Evolutionary conservation across 2,888 invertebrate species (phyloP), one percentile per base, ranked within the genome.

Genomic region (Cloeon dipterum): DNA sequence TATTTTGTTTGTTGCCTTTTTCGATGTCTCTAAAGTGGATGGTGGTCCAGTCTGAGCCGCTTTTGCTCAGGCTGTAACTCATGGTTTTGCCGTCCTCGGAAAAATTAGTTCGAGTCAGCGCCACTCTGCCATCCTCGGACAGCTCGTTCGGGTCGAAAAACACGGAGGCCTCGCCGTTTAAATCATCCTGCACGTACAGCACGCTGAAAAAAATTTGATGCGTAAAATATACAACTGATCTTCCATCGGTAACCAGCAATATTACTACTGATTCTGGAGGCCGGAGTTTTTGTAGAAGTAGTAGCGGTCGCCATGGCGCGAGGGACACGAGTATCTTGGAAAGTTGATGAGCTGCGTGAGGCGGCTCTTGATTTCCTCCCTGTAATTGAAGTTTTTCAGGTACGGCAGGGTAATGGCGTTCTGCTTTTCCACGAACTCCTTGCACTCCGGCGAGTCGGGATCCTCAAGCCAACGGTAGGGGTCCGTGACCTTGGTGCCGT

Each of bases 381-480:
- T 74, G 34, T 70, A 66, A 0, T 71, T 64, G 49, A 82, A 89
- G 16, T 52, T 66, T 47, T 82, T 70, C 17, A 98, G 59, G 58
- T 73, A 94, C 0, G 91, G 88, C 43, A 68, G 62, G 5, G 91
- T 86, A 32, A 96, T 66, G 32, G 68, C 70, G 63, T 96, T 96
- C 57, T 96, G 83, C 20, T 72, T 74, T 39, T 85, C 77, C 17
- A 96, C 85, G 61, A 81, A 98, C 38, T 68, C 65, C 55, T 82
- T 75, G 3, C 94, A 93, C 56, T 94, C 89, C 40, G 74, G 69
- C 0, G 82, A 68, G 57, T 94, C 89, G 1, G 94, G 91, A 58
- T 96, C 85, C 57, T 98, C 96, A 40, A 98, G 58, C 91, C 93
- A 96, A 39, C 93, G 74, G 57, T 94, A 96, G 0, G 86, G 85